Evolutionary conservation across 2,113 vertebrate species (phyloP), one percentile per base, ranked within the genome.

Genomic region (Varanus komodoensis): DNA sequence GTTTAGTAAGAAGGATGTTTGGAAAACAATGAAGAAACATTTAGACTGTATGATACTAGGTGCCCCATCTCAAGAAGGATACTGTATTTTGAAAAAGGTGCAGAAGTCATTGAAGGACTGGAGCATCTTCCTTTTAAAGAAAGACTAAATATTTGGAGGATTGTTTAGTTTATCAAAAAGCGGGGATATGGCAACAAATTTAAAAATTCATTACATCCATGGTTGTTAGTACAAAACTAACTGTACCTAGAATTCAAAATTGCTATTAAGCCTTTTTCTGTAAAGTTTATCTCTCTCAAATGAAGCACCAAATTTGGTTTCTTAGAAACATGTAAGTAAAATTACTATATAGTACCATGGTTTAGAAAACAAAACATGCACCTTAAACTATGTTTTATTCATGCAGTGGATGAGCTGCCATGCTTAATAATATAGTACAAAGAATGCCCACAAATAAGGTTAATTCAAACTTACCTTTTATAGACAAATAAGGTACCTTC

Each of bases 401-500:
- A 27, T 74, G 48, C 21, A 89, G 64, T 11, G 71, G 17, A n/a
- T n/a, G n/a, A 32, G 17, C 21, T 61, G 29, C 32, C 57, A 19
- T 57, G 86, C 12, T 71, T 3, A 89, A 34, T 61, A 29, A 15
- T 64, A 27, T 8, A 84, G 23, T 32, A 8, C 32, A 89, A 67
- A 38, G 29, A 54, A 81, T 32, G 52, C 38, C 8, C 12, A 61
- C 12, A 32, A 4, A 74, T 11, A 38, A 57, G 54, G 61, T 83
- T 29, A 57, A 32, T 9, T 25, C 67, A 8, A 89, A 3, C 97
- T 97, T 97, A 99, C 99, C 99, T 99, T 92, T 97, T 95, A 93
- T 99, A 99, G 1, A 99, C 99, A 97, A 99, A 99, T 90, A 99
- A 97, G 52, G 99, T 99, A 38, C 99, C 99, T 96, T 99, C 99